A percentile compares a stretch with the other conserved stretches of the same genome.
Conservation (phyloP, 2,113 vertebrate species). For the Neodon shergylaensis region DNA sequence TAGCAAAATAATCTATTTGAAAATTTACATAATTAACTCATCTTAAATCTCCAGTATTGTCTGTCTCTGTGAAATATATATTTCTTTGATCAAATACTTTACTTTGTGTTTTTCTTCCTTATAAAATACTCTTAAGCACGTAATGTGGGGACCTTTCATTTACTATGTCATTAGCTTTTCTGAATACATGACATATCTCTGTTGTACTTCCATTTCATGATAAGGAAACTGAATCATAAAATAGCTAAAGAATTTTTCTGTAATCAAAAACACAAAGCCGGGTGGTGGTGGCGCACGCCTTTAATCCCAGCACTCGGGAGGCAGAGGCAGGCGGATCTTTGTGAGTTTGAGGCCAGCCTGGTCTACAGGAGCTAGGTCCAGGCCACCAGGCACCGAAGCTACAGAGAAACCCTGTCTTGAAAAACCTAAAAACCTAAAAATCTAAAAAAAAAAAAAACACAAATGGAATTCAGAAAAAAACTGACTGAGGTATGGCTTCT, state of each 20-base stretch:
- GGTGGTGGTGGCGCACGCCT: too few species aligned
- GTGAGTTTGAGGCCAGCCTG: too few species aligned
- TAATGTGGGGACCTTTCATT: too few species aligned
- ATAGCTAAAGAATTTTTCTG: background rate
- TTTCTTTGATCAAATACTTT: background rate
- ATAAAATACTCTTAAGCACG: background rate
- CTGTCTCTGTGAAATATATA: background rate
- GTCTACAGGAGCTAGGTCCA: too few species aligned
- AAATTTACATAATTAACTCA: background rate
- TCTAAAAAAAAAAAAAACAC: too few species aligned
- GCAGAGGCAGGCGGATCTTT: too few species aligned
- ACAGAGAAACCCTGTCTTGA: too few species aligned
- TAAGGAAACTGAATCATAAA: background rate
- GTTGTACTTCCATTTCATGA: background rate
- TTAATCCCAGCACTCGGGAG: too few species aligned
- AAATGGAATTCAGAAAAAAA: background rate
- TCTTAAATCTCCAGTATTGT: background rate
- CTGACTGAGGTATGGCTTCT: background rate
- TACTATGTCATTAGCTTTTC: background rate
- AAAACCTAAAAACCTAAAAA: too few species aligned
- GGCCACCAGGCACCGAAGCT: too few species aligned
- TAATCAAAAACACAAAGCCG: too few species aligned
- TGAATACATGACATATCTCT: background rate
- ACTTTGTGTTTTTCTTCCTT: background rate
- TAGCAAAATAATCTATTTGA: background rate